Conservation (phyloP, 2,888 invertebrate species). For the Agapetus fuscipes region DNA sequence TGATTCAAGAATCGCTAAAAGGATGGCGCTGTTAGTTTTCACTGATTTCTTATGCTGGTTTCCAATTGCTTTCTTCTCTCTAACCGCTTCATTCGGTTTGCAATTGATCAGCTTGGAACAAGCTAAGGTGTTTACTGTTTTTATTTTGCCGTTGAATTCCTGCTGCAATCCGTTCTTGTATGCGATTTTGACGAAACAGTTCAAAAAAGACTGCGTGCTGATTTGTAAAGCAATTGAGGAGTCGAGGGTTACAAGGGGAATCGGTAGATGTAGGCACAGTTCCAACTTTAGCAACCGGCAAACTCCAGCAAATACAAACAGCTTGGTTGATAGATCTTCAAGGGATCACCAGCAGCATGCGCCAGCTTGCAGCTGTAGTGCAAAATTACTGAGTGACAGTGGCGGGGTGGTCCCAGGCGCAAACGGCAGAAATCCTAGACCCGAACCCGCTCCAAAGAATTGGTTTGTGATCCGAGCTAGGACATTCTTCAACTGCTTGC, state of each 20-base stretch:
- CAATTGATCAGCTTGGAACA: slow-evolving; percentile 88
- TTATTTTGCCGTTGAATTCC: slow-evolving; percentile 90
- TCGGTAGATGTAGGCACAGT: slow-evolving; percentile 76
- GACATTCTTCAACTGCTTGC: slow-evolving; percentile 33
- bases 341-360: slow-evolving; percentile 56
- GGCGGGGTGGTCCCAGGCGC: slow-evolving; percentile 29
- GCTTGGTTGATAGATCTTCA: slow-evolving; percentile 69
- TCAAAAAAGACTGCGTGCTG: slow-evolving; percentile 93
- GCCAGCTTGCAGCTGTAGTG: slow-evolving; percentile 50
- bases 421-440: slow-evolving; percentile 26
- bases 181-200: slow-evolving; percentile 95
- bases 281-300: slow-evolving; percentile 82
- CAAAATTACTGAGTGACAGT: slow-evolving; percentile 44
- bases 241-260: slow-evolving; percentile 78
- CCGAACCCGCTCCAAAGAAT: slow-evolving; percentile 17
- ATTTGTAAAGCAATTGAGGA: slow-evolving; percentile 95
- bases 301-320: slow-evolving; percentile 80
- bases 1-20: slow-evolving; percentile 90
- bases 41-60: slow-evolving; percentile 98
- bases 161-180: slow-evolving; percentile 98
- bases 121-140: slow-evolving; percentile 93
- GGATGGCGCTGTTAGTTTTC: slow-evolving; percentile 94
- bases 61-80: slow-evolving; percentile 90
- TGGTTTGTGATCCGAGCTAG: slow-evolving; percentile 27
- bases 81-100: slow-evolving; percentile 87